Conservation (phyloP, 2,797 vertebrate genomes). For the Pipistrellus nathusii region DNA sequence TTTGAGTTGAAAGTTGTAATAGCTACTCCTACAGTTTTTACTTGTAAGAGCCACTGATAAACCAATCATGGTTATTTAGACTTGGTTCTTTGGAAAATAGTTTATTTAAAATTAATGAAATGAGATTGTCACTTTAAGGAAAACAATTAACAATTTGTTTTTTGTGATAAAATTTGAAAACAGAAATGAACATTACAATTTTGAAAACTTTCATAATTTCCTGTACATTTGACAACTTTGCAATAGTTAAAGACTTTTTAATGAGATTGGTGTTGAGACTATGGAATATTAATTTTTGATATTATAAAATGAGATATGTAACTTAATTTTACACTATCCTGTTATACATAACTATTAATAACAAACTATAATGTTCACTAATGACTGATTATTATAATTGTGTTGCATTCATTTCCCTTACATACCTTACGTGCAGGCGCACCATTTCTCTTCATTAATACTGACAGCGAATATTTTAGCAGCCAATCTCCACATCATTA, state of each 20-base stretch:
- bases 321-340: no score
- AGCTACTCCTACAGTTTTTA: not conserved
- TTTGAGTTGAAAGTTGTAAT: not conserved
- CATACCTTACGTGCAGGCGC: no score
- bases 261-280: not conserved
- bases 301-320: not conserved
- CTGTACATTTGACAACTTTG: not conserved
- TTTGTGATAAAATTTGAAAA: conserved; percentile 14
- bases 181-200: not conserved
- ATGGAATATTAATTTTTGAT: not conserved
- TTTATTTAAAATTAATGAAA: conserved; percentile 14
- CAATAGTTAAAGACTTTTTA: not conserved
- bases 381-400: no score
- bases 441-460: no score
- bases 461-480: no score
- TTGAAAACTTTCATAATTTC: not conserved
- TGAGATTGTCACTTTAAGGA: not conserved
- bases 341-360: no score
- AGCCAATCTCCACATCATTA: no score
- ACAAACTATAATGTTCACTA: no score
- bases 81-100: not conserved
- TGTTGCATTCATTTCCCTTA: no score
- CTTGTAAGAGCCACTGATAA: not conserved
- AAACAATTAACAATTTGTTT: conserved; percentile 1
- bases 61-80: not conserved